Evolutionary conservation across 2,113 vertebrate species (phyloP).

Genomic region (Gymnocephalus cernua): DNA sequence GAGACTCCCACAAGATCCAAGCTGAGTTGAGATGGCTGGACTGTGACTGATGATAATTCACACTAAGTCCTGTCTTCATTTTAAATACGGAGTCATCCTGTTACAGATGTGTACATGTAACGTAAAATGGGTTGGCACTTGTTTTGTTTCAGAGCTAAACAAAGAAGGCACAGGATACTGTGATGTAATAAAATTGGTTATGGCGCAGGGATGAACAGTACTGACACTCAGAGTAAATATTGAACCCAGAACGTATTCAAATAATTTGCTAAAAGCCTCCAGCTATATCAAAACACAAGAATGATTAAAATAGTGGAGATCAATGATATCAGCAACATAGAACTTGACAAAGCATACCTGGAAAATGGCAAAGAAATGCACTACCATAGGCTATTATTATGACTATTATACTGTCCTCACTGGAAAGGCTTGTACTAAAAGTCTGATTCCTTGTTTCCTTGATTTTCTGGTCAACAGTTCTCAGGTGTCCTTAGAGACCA

Average conservation of each 20-base stretch:
- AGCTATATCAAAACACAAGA: too few species aligned
- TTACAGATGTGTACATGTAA: slow-evolving; percentile 23
- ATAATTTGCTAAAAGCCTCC: slow-evolving; percentile 1
- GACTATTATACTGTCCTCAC: background rate
- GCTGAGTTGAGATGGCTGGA: slow-evolving; percentile 26
- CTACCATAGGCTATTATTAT: background rate
- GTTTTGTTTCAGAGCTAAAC: slow-evolving; percentile 21
- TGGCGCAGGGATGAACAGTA: background rate
- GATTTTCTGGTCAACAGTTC: background rate
- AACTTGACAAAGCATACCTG: background rate
- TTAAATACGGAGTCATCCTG: slow-evolving; percentile 30
- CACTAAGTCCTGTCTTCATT: slow-evolving; percentile 33
- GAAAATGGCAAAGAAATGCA: background rate
- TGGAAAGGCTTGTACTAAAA: background rate
- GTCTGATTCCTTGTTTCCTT: background rate
- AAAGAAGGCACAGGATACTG: slow-evolving; percentile 19
- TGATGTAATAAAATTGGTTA: background rate
- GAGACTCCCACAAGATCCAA: slow-evolving; percentile 45
- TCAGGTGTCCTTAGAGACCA: background rate
- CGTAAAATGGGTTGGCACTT: slow-evolving; percentile 29
- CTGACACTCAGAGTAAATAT: slow-evolving; percentile 8
- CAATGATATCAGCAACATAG: background rate
- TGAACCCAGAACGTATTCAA: background rate
- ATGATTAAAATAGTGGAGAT: too few species aligned
- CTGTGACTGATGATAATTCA: slow-evolving; percentile 46